Base-by-base conservation (phyloP, 1,140 invertebrate genomes). In the Drosophila ercepeae region DNA sequence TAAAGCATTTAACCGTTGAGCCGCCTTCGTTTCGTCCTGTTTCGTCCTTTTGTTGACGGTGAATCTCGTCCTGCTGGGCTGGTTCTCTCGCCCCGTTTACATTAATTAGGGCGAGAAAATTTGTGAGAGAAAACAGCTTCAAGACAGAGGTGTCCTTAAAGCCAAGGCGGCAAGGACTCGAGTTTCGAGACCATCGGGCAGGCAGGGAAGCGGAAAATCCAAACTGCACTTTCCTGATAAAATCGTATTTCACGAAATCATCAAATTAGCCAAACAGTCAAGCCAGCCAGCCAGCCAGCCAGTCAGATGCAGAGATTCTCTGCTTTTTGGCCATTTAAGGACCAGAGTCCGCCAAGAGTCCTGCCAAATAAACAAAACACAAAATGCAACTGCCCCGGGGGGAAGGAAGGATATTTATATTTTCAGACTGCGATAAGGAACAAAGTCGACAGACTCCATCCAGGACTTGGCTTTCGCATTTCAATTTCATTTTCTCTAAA, bases 1-100 rank as follows among this genome's bases (percentile, higher is more conserved):
- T 89, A 89, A 89, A 89, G 78, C 78, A 88, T 90, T 89, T 89
- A 89, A 89, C 86, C 76, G 72, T 75, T 68, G 74, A 73, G 63
- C 75, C 73, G 65, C 14, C 69, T 59, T 72, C 50, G 53, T 75
- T 64, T 69, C 53, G 57, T 51, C 50, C 49, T 76, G 72, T 79
- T 86, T 76, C 21, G 21, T 5, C 36, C 36, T 39, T 54, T 55
- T 76, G 72, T 79, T 86, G 76, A 69, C 67, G 72, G 51, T 81
- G 68, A 4, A 14, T 8, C 57, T 36, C 14, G 3, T 49, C 55
- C 39, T 34, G 9, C 16, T 7, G 16, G 5, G 9, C 16, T 7
- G 16, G 5, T 46, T 5, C n/a, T 18, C 3, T 7, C 25, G 5
- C 6, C 16, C 13, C 7, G 32, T 11, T 11, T 16, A 64, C 78